Base-by-base conservation (phyloP, 1,140 invertebrate species). In the Caenorhabditis remanei region DNA sequence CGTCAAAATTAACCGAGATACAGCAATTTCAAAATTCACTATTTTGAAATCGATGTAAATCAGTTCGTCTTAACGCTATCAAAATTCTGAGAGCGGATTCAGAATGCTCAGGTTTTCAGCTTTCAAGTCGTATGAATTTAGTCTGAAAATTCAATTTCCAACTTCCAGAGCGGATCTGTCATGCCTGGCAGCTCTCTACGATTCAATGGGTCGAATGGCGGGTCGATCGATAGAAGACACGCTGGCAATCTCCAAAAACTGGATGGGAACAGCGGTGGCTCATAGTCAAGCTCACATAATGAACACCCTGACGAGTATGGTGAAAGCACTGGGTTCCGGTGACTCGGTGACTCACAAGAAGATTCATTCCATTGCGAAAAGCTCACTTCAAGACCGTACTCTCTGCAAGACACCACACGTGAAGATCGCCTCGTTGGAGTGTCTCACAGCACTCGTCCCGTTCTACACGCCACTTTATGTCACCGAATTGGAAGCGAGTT, bases 181-280 rank as follows among this genome's bases (percentile, higher is more conserved):
- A 86, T 98, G 97, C 92, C 95, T 99, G 65, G 98, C 97, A 32
- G 96, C 95, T 85, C 98, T 99, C 96, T 99, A 99, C 93, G 96
- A 99, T 93, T 97, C 96, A 93, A 94, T 99, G 13, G 98, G 98
- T 2, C 94, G 98, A 88, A 98, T 99, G 97, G 99, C 98, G 95
- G 98, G 98, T 0, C 94, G 97, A 88, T 98, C 97, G 0, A 99
- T 98, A 93, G 98, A 99, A 93, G 98, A 99, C 92, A 99, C 98
- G 4, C 96, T 99, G 14, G 95, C 96, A 89, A 96, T 97, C 84
- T 94, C 99, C 9, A 95, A 98, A 67, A 96, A 97, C 89, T 96
- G 96, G 7, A 93, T 99, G 67, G 95, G 96, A 91, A 98, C 96
- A 94, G 96, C 97, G 6, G 98, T 99, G 92, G 94, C 97, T 0